phyloP scores from a whole-genome alignment of 2,888 invertebrate genomes.

The Ceraclea dissimilis region DNA sequence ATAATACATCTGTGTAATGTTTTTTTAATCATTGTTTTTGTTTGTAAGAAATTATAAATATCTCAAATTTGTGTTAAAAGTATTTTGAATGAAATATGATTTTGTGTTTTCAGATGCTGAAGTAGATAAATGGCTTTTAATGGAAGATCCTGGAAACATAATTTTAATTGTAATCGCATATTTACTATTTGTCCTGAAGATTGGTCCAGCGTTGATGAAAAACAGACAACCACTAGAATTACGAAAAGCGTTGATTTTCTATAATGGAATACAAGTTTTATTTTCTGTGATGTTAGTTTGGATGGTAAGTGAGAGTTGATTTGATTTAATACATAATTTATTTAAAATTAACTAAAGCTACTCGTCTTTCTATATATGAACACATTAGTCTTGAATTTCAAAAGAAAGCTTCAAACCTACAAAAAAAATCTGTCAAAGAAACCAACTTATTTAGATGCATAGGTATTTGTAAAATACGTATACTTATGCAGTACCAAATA shows the following conservation, averaged over 20 bases:
- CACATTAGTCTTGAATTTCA: too few species aligned
- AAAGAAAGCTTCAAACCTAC: too few species aligned
- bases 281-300: slow-evolving; percentile 71
- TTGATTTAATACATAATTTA: background rate
- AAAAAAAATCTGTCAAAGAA: too few species aligned
- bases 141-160: slow-evolving; percentile 66
- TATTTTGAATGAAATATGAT: too few species aligned
- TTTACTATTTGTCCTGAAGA: slow-evolving; percentile 59
- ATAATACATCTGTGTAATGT: too few species aligned
- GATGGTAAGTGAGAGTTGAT: slow-evolving; percentile 48
- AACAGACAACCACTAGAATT: slow-evolving; percentile 63
- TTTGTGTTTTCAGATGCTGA: slow-evolving; percentile 61
- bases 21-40: too few species aligned
- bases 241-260: slow-evolving; percentile 64
- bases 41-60: too few species aligned
- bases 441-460: too few species aligned
- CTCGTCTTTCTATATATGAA: too few species aligned
- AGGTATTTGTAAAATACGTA: too few species aligned
- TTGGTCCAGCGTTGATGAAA: slow-evolving; percentile 69
- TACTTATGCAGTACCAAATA: too few species aligned
- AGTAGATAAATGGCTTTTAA: slow-evolving; percentile 72
- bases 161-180: slow-evolving; percentile 57
- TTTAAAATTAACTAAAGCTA: background rate
- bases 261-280: slow-evolving; percentile 82
- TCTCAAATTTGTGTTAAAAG: too few species aligned